These are phyloP conservation scores for Agriopis aurantiaria DNA, from an alignment of 2,888 invertebrate genomes.

Conservation along the genomic window DNA sequence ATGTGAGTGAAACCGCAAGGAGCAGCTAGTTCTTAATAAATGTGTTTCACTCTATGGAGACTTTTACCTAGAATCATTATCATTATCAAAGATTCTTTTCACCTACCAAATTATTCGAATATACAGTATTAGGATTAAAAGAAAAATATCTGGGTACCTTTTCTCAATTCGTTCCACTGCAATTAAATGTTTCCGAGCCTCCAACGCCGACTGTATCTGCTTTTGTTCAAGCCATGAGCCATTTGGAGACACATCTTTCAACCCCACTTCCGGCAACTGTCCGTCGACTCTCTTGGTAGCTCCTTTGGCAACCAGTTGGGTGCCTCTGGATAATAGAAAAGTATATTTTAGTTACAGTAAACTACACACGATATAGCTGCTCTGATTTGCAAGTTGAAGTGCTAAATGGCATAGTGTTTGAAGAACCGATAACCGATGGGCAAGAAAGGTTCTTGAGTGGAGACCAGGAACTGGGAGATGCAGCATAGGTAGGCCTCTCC, in stretches of 20 bases:
- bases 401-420: no score
- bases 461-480: no score
- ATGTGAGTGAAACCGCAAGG: no score
- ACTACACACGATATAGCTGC: neutral
- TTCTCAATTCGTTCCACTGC: conserved; percentile 87
- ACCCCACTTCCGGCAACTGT: conserved; percentile 82
- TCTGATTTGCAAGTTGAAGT: no score
- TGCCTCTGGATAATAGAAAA: conserved; percentile 62
- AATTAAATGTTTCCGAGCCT: conserved; percentile 81
- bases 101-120: neutral
- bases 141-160: conserved; percentile 59
- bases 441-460: no score
- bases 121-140: neutral
- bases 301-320: conserved; percentile 71
- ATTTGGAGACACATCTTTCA: conserved; percentile 84
- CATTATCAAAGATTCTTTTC: neutral
- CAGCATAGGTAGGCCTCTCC: no score
- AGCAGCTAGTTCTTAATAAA: no score
- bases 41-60: no score
- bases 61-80: no score
- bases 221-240: conserved; percentile 87
- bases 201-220: conserved; percentile 85
- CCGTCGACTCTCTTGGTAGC: conserved; percentile 71
- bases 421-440: no score
- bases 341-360: neutral